Conservation (phyloP, 2,113 vertebrate genomes). For the Python bivittatus region DNA sequence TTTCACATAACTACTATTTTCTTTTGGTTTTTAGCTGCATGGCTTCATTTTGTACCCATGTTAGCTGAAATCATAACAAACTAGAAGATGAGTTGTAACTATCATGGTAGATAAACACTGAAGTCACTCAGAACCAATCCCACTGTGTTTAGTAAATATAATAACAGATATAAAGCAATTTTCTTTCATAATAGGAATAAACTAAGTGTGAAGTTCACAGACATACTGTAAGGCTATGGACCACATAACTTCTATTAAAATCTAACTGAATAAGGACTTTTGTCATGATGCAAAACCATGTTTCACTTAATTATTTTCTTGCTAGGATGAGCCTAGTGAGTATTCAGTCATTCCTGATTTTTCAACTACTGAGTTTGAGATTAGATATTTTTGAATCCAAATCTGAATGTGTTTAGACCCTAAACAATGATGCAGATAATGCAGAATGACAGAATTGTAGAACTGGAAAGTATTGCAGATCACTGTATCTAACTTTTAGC, state of each 20-base stretch:
- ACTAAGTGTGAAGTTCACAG: background rate
- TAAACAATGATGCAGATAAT: background rate
- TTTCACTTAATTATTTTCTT: background rate
- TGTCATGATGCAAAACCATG: background rate
- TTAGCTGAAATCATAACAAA: background rate
- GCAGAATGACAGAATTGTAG: background rate
- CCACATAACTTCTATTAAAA: constrained; percentile 10
- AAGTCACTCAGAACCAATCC: background rate
- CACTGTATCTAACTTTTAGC: background rate
- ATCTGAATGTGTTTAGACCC: background rate
- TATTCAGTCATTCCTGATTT: background rate
- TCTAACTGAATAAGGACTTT: background rate
- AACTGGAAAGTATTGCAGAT: background rate
- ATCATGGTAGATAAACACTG: background rate
- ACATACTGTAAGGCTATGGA: background rate
- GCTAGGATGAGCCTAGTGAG: background rate
- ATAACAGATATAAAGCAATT: background rate
- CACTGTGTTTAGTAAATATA: background rate
- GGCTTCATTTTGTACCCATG: background rate
- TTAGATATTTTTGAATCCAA: background rate
- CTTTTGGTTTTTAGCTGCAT: background rate
- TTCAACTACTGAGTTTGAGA: background rate
- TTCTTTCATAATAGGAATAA: constrained; percentile 19
- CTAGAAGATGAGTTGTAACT: background rate
- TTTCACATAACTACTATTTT: background rate